Evolutionary conservation across 2,113 vertebrate species (phyloP), one percentile per base, ranked within the genome.

Genomic region (Gorsachius goisagi): DNA sequence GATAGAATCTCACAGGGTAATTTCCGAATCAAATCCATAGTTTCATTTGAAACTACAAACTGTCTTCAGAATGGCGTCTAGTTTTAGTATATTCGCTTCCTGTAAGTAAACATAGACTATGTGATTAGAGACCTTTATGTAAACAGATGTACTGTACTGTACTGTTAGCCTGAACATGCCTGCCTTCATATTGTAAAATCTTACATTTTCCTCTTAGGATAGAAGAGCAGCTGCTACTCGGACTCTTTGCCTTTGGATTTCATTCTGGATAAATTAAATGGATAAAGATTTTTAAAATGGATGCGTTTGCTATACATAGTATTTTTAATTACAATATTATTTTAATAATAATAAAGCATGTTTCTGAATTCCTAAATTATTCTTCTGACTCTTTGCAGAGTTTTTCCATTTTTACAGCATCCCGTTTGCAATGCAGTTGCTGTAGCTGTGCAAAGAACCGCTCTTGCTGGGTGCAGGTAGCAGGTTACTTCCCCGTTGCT

Each of bases 121-220:
- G 9, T 85, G 56, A 23, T 30, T 64, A 22, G 17, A 52, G 56
- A 44, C 19, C 18, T n/a, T 69, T 18, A 11, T 52, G 33, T 72
- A 53, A 88, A 44, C 35, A 80, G 16, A n/a, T n/a, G n/a, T n/a
- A n/a, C 33, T 74, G 33, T 75, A 56, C 21, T 62, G 66, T 33
- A 16, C 20, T 55, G 3, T 67, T 73, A 33, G 15, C 28, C 18
- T 0, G 0, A 50, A 47, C 9, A 28, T 15, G 4, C 16, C 30
- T 92, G 26, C 21, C 26, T 90, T 66, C 23, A 9, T 39, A 8
- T 39, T 73, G 35, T 80, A 39, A 90, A 77, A 74, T 83, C 15
- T 49, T 75, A 0, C 1, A 0, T 83, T 85, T 83, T 73, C 9
- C 15, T 83, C 5, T 9, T 53, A 9, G 15, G 16, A 5, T 28